Evolutionary conservation across 1,140 invertebrate genomes (phyloP).

Genomic region (Macrocentrus cingulum): DNA sequence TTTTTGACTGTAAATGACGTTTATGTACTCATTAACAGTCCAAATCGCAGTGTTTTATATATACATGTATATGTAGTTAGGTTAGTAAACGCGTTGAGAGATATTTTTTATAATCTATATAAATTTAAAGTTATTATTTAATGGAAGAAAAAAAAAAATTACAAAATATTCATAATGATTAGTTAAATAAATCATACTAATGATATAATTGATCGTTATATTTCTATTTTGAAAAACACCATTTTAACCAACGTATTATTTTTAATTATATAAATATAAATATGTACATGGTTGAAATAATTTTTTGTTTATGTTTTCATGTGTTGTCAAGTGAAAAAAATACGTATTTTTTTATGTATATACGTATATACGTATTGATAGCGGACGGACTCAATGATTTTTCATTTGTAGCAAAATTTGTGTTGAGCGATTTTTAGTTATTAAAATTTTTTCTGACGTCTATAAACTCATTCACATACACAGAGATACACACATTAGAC

Average conservation of each 20-base stretch:
- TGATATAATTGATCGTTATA: constrained; percentile 8
- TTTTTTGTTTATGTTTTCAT: constrained; percentile 2
- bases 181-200: constrained; percentile 7
- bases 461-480: constrained; percentile 23
- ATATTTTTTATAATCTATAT: constrained; percentile 50
- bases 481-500: constrained; percentile 29
- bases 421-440: neutral
- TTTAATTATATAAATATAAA: neutral
- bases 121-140: constrained; percentile 43
- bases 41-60: constrained; percentile 36
- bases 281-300: neutral
- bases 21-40: constrained; percentile 9
- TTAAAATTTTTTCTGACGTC: constrained; percentile 2
- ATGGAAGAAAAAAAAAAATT: constrained; percentile 19
- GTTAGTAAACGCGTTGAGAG: constrained; percentile 30
- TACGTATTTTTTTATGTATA: neutral
- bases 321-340: constrained; percentile 9
- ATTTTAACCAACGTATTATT: constrained; percentile 15
- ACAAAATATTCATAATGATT: constrained; percentile 5
- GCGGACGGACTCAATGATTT: constrained; percentile 10
- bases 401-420: no score
- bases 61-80: constrained; percentile 27
- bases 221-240: neutral
- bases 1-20: constrained; percentile 11
- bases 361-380: neutral